Conservation (phyloP, 2,113 vertebrate genomes). For the Crypturellus undulatus region DNA sequence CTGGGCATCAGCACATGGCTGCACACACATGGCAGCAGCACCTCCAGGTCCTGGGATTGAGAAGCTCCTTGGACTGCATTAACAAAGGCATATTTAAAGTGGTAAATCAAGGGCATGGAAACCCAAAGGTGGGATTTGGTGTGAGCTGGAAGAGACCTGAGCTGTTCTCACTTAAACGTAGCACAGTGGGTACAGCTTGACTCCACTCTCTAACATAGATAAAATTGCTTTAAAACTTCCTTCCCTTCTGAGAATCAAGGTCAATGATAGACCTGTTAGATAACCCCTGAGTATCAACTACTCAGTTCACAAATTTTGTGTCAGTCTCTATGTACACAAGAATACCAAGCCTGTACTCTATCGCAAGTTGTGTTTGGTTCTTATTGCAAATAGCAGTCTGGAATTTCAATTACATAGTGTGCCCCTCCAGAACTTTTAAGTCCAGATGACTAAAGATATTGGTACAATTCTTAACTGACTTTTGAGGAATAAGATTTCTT, state of each 20-base stretch:
- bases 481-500: not conserved
- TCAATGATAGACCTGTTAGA: not conserved
- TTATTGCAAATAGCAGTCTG: not conserved
- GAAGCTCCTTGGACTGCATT: not conserved
- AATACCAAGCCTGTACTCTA: not conserved
- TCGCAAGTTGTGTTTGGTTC: not conserved
- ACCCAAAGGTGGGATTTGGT: not conserved
- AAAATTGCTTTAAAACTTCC: not conserved
- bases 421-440: not conserved
- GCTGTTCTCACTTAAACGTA: not conserved
- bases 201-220: fast-evolving
- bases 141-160: not conserved
- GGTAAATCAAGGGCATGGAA: no score
- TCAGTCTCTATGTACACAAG: not conserved
- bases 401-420: not conserved
- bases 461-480: not conserved
- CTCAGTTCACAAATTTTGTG: not conserved
- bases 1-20: not conserved
- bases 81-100: not conserved
- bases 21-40: not conserved
- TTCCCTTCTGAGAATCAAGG: not conserved
- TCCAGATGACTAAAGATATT: not conserved
- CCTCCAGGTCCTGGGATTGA: not conserved
- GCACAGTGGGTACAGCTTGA: no score
- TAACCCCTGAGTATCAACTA: no score